Evolutionary conservation across 2,888 invertebrate species (phyloP).

Genomic region (Cylindroiulus punctatus): DNA sequence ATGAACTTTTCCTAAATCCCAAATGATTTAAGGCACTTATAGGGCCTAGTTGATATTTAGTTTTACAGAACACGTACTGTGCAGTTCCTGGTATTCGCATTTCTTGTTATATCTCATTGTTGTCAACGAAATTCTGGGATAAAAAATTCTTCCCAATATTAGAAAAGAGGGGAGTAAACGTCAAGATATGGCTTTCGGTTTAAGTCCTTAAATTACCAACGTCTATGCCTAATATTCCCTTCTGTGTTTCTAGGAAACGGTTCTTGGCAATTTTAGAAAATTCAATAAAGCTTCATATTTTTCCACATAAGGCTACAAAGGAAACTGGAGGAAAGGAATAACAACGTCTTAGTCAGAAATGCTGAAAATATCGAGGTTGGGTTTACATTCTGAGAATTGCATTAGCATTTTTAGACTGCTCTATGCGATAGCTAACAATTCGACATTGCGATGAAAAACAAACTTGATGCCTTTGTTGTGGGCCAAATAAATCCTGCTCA

Average conservation of each 20-base stretch:
- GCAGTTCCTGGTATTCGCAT: no score
- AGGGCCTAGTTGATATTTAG: no score
- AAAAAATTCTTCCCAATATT: no score
- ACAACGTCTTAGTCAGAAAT: neutral
- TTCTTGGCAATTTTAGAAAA: neutral
- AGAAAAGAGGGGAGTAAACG: no score
- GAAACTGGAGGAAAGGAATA: neutral
- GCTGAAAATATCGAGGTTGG: neutral
- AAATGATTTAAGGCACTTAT: no score
- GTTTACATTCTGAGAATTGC: neutral
- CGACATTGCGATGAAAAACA: no score
- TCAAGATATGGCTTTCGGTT: no score
- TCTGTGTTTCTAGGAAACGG: neutral
- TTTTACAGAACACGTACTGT: no score
- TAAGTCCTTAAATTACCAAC: no score
- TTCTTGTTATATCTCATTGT: no score
- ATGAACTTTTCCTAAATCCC: no score
- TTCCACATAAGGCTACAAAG: neutral
- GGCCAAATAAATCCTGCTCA: neutral
- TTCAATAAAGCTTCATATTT: neutral
- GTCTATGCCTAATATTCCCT: neutral
- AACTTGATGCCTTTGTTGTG: neutral
- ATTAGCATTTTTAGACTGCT: slow-evolving; percentile 2
- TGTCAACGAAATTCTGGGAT: no score
- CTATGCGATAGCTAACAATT: neutral